Percentiles rank a stretch among this genome's conserved stretches.
Evolutionary conservation across 2,888 invertebrate genomes (phyloP).

Genomic region (Cephus rjabovi): DNA sequence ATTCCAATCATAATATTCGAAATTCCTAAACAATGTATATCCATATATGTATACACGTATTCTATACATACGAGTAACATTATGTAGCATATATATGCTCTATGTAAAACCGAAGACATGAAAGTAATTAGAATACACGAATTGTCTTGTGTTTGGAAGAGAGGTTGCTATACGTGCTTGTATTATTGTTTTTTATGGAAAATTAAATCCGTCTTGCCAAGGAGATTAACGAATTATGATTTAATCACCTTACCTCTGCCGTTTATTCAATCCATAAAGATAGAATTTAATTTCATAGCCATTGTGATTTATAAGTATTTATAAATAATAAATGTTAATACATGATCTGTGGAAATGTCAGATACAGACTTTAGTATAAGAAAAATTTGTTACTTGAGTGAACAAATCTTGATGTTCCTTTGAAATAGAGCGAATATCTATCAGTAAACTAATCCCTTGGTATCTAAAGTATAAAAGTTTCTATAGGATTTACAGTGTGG

Average conservation of each 20-base stretch:
- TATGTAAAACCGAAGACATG: neutral
- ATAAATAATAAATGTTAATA: too few species aligned
- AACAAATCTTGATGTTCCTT: too few species aligned
- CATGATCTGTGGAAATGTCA: too few species aligned
- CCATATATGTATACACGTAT: neutral
- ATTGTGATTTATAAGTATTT: too few species aligned
- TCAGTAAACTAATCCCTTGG: neutral
- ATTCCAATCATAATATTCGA: neutral
- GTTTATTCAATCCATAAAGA: neutral
- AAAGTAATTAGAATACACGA: slow-evolving; percentile 10
- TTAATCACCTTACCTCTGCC: neutral
- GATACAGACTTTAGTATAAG: too few species aligned
- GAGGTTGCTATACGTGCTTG: neutral
- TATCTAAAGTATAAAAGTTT: neutral
- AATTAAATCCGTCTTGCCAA: neutral
- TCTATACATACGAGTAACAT: neutral
- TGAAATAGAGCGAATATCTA: neutral
- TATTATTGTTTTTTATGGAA: slow-evolving; percentile 10
- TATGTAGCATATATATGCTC: neutral
- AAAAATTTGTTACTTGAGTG: too few species aligned
- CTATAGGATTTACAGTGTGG: neutral
- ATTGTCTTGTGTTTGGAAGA: neutral
- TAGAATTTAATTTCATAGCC: neutral
- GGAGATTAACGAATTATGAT: neutral
- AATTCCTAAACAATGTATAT: neutral